Evolutionary conservation across 2,888 invertebrate species (phyloP), one percentile per base, ranked within the genome.

Genomic region (Harpalus rufipes): DNA sequence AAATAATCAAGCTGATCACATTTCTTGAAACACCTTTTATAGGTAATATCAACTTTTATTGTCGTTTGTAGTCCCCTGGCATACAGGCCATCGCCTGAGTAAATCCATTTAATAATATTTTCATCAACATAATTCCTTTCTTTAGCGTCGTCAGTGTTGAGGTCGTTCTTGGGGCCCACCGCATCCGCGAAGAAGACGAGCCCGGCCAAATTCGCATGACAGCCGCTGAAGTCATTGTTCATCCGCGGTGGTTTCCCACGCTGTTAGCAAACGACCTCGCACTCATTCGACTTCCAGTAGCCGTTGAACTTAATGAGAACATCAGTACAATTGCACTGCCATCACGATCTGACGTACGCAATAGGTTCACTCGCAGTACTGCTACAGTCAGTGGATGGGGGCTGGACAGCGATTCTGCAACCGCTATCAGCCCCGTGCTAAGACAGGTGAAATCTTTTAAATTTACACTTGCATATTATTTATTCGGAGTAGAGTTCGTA

Each of bases 301-400:
- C 89, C 7, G 90, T 92, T 32, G 87, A 87, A 18, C 87, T 91
- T 63, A 91, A 90, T 86, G 90, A 90, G 8, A 89, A 89, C 85
- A 91, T 92, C 16, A 89, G 90, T 85, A 89, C 90, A n/a, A 89
- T 92, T 39, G 88, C 89, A 74, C 87, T 84, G 25, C 84, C 84
- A 39, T 65, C 84, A 5, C 61, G 58, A 10, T n/a, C 51, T n/a
- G 84, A 84, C 18, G 41, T 0, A 12, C 0, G 16, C 8, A 59
- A 85, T 12, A 39, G 39, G 41, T 91, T 91, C 78, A 89, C 89
- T 65, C 90, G 90, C 79, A 89, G 89, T 79, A 86, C 89, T 25
- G 91, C 90, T 21, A 89, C 90, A 6, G 92, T 91, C 74, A 91
- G 91, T 21, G 92, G 92, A 10, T 93, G 92, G 92, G 92, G 93